Evolutionary conservation across 2,797 vertebrate genomes (phyloP).

Genomic region (Ambastaia sidthimunki): DNA sequence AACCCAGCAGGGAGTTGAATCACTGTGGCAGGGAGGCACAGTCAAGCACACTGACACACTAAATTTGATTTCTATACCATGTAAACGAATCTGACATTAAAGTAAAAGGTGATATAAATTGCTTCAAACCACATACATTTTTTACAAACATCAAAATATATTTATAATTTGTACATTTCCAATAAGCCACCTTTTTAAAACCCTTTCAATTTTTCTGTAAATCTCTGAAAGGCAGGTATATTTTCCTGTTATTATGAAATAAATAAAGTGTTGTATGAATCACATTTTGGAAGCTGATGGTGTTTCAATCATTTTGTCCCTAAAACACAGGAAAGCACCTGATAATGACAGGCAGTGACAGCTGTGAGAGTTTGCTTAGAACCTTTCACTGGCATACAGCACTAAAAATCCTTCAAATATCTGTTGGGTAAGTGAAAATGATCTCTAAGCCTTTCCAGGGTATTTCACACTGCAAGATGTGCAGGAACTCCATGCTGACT

Average conservation of each 20-base stretch:
- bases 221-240: neutral
- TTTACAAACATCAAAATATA: neutral
- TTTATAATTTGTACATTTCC: neutral
- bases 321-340: neutral
- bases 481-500: neutral
- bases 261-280: neutral
- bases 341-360: neutral
- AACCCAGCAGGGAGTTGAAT: neutral
- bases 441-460: neutral
- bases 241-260: neutral
- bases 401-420: neutral
- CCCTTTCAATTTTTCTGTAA: neutral
- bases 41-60: neutral
- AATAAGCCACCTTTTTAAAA: neutral
- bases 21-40: neutral
- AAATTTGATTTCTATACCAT: neutral
- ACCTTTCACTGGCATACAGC: neutral
- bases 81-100: neutral
- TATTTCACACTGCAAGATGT: neutral
- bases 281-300: neutral
- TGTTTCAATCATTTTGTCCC: neutral
- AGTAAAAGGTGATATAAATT: neutral
- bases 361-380: neutral
- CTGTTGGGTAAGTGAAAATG: neutral
- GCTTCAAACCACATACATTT: neutral